phyloP scores from a whole-genome alignment of 2,888 invertebrate species.

The Atrina japonica region DNA sequence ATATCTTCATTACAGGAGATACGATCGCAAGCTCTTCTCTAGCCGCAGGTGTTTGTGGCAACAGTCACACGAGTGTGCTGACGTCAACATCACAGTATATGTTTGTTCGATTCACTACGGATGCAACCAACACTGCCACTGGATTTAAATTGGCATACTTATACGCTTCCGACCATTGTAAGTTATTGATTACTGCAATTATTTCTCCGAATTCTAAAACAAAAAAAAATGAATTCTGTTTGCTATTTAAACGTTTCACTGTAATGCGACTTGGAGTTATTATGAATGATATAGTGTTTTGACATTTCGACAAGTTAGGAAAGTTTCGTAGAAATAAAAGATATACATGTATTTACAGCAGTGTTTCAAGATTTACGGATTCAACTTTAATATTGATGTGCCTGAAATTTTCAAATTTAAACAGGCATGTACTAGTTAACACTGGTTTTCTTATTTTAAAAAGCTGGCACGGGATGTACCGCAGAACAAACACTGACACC shows the following conservation, averaged over 20 bases:
- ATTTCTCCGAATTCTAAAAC: neutral
- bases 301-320: no score
- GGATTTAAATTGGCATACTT: conserved; percentile 35
- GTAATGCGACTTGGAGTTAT: no score
- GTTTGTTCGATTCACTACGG: conserved; percentile 26
- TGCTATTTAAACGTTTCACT: no score
- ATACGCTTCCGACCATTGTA: conserved; percentile 27
- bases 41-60: conserved; percentile 26
- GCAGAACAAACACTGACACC: conserved; percentile 22
- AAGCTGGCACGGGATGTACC: conserved; percentile 33
- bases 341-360: neutral
- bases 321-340: no score
- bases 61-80: conserved; percentile 15
- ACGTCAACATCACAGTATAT: conserved; percentile 27
- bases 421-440: no score
- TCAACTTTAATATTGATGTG: neutral
- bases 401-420: no score
- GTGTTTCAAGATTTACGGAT: neutral
- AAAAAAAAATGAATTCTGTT: neutral
- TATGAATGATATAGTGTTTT: no score
- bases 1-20: conserved; percentile 15
- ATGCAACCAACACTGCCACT: conserved; percentile 20
- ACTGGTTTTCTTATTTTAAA: neutral
- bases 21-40: conserved; percentile 12
- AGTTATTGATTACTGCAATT: conserved; percentile 1